Base-by-base conservation (phyloP, 2,888 invertebrate species). In the Nemotelus pantherinus region DNA sequence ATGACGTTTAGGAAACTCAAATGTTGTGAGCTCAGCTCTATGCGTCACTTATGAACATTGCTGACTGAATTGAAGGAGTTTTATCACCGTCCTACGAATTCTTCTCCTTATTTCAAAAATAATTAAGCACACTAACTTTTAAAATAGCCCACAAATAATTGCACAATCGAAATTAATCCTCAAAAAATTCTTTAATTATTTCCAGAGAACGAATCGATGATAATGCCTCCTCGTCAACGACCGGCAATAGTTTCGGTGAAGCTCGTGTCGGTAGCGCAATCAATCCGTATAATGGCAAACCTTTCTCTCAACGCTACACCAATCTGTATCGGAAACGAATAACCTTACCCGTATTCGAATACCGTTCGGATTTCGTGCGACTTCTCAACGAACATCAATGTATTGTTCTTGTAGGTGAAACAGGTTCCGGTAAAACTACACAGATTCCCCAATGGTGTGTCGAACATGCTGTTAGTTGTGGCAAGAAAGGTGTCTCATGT, bases 341-440 rank as follows among this genome's bases (percentile, higher is more conserved):
- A 48, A 92, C 93, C 2, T 89, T 99, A 79, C 99, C 99, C 0
- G 99, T 99, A 0, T 99, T 99, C 91, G 99, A 99, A 85, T 99
- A 99, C 88, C 93, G 95, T 83, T 92, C 94, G 1, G 97, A 98
- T 87, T 99, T 99, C 87, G 95, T 97, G 93, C 92, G 97, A 82
- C 89, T 97, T 57, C 89, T 99, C n/a, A 93, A 93, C 80, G 94
- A 95, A 77, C 94, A 98, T 87, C 99, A 99, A 84, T 95, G 95
- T 80, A 95, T 98, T 45, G 98, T 99, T 2, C 89, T 99, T 0
- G 99, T 99, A 3, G 99, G 99, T 82, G 99, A 99, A 86, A 99
- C 98, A 0, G 99, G 99, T n/a, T 98, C 98, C 2, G 99, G 99
- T 0, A 99, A 99, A 89, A 99, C 99, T 0, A 99, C 99, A 9